Conservation (phyloP, 1,140 invertebrate genomes). For the Physella acuta region DNA sequence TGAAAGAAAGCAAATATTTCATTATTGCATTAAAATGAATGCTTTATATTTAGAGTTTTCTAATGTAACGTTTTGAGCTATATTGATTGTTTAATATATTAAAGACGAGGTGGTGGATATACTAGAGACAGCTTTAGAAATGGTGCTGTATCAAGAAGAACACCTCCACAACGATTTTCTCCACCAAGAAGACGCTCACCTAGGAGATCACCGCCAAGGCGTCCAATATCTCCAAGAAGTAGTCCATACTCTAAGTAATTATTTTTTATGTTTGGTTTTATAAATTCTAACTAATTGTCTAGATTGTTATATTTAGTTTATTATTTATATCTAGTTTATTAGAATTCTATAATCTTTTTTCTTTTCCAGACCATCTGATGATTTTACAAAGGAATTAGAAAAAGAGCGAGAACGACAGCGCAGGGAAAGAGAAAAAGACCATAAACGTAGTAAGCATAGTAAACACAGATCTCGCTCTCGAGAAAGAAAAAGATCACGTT, state of each 20-base stretch:
- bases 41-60: no score
- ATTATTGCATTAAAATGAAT: neutral
- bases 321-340: neutral
- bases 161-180: constrained; percentile 14
- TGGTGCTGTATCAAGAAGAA: neutral
- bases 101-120: no score
- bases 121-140: neutral
- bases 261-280: neutral
- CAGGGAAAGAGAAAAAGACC: constrained; percentile 33
- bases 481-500: neutral
- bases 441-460: constrained; percentile 19
- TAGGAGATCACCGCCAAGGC: constrained; percentile 14
- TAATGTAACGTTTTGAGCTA: no score
- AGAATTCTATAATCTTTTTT: neutral
- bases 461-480: constrained; percentile 6
- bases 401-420: constrained; percentile 47
- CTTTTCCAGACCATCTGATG: constrained; percentile 19
- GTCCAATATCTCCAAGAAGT: constrained; percentile 14
- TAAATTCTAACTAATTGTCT: constrained; percentile 1
- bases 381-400: constrained; percentile 48
- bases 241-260: constrained; percentile 7
- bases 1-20: neutral
- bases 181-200: constrained; percentile 25
- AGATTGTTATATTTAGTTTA: neutral
- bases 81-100: no score